These are phyloP conservation scores for Xenops minutus DNA, from an alignment of 2,797 vertebrate genomes.

Conservation along the genomic window DNA sequence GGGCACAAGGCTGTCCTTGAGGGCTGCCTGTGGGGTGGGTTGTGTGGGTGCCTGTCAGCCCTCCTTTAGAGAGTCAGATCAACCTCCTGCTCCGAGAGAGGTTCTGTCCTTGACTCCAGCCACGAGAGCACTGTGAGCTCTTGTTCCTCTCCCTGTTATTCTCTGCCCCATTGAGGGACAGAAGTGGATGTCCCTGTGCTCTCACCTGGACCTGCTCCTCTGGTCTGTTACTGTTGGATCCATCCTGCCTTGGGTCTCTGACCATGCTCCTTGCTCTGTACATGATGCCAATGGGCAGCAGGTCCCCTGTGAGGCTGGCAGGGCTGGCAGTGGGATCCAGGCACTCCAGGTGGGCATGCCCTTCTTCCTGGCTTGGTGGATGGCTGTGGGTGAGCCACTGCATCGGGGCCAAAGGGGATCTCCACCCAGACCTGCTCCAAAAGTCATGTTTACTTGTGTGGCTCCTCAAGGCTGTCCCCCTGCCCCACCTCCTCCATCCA, in stretches of 20 bases:
- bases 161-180: neutral
- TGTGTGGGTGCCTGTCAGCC: neutral
- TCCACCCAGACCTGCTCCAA: neutral
- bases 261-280: neutral
- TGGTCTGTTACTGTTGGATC: neutral
- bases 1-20: neutral
- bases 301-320: neutral
- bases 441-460: neutral
- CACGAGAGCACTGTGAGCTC: neutral
- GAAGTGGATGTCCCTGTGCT: neutral
- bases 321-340: neutral
- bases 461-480: neutral
- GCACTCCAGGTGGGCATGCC: neutral
- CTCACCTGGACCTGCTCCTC: neutral
- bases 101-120: neutral
- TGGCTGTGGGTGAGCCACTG: neutral
- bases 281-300: accelerated
- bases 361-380: neutral
- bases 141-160: neutral
- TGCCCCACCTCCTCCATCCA: neutral
- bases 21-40: neutral
- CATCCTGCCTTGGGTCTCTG: neutral
- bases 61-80: neutral
- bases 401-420: neutral
- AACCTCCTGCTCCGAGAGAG: neutral